Conservation (phyloP, 2,888 invertebrate species). For the Epinotia nisella region DNA sequence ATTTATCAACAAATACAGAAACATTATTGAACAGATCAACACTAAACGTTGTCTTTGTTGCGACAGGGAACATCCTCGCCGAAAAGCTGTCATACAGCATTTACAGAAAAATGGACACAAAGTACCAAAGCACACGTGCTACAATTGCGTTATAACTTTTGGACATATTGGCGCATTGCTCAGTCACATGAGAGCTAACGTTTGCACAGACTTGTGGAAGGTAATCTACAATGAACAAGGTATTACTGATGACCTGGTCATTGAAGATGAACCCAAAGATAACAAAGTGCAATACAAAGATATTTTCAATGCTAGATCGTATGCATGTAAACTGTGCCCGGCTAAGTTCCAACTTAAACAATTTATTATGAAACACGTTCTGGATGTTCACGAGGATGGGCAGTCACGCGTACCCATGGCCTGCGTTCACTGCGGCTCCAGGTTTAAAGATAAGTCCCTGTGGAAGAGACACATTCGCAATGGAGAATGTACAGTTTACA, state of each 20-base stretch:
- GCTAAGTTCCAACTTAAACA: constrained; percentile 82
- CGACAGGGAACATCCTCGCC: constrained; percentile 76
- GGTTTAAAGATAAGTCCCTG: constrained; percentile 76
- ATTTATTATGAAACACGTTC: constrained; percentile 81
- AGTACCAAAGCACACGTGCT: constrained; percentile 86
- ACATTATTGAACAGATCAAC: constrained; percentile 79
- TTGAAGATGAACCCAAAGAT: constrained; percentile 73
- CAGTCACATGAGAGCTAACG: constrained; percentile 81
- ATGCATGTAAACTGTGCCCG: constrained; percentile 80
- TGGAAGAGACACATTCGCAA: constrained; percentile 81
- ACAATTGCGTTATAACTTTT: constrained; percentile 86
- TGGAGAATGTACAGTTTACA: constrained; percentile 85
- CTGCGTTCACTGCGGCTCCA: constrained; percentile 77
- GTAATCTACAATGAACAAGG: constrained; percentile 80
- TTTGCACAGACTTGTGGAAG: constrained; percentile 81
- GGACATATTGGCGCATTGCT: constrained; percentile 80
- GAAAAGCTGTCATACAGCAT: constrained; percentile 82
- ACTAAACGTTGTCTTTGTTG: constrained; percentile 81
- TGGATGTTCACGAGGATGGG: constrained; percentile 80
- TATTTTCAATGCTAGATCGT: constrained; percentile 80
- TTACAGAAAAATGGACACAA: constrained; percentile 82
- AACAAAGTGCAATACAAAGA: constrained; percentile 78
- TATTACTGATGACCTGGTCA: constrained; percentile 77
- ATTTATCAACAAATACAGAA: constrained; percentile 75
- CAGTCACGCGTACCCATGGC: constrained; percentile 72